Evolutionary conservation across 2,888 invertebrate species (phyloP).

Genomic region (Limnephilus marmoratus): DNA sequence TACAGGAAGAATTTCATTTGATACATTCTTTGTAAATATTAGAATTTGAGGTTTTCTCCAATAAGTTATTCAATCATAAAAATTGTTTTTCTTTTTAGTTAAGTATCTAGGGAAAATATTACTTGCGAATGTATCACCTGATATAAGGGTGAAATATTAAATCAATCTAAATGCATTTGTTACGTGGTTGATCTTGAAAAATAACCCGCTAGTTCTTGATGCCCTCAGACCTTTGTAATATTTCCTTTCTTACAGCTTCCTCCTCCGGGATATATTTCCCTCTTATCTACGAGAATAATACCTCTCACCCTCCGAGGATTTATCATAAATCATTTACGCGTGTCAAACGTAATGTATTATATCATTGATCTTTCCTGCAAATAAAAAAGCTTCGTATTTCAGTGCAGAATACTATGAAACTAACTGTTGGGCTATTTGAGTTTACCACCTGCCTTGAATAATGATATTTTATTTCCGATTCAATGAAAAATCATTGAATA

Average conservation of each 20-base stretch:
- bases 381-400: conserved; percentile 5
- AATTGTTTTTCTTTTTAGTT: too few relatives aligned
- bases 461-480: neutral
- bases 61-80: too few relatives aligned
- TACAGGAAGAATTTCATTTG: too few relatives aligned
- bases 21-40: too few relatives aligned
- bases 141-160: neutral
- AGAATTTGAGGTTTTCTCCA: too few relatives aligned
- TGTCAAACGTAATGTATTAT: conserved; percentile 4
- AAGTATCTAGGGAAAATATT: neutral
- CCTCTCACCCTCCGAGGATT: conserved; percentile 29
- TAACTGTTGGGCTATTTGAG: neutral
- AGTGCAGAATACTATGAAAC: neutral
- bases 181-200: conserved; percentile 12
- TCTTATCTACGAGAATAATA: conserved; percentile 27
- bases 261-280: neutral
- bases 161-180: conserved; percentile 1
- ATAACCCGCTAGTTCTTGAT: neutral
- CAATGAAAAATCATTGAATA: neutral
- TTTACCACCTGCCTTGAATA: neutral
- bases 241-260: neutral
- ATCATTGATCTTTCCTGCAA: conserved; percentile 22
- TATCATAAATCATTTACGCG: conserved; percentile 43
- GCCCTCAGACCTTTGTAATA: conserved; percentile 13
- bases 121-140: neutral